Evolutionary conservation across 2,797 vertebrate species (phyloP).

Genomic region (Peromyscus melanophrys): DNA sequence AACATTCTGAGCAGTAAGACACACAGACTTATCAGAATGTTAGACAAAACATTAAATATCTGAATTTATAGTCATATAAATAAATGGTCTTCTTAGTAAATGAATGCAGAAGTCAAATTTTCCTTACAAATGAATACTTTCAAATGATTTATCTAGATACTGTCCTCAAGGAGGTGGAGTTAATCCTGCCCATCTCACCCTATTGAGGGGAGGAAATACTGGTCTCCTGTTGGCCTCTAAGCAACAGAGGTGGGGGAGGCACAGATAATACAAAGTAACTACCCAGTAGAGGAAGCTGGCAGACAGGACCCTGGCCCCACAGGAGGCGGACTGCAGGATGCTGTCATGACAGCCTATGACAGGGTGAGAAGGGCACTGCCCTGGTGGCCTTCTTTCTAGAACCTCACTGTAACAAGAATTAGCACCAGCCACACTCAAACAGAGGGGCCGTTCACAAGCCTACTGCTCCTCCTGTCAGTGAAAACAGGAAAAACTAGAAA

Average conservation of each 20-base stretch:
- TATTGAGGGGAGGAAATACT: neutral
- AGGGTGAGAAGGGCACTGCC: neutral
- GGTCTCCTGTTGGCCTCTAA: neutral
- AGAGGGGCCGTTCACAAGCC: neutral
- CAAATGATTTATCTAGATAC: neutral
- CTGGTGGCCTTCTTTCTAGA: neutral
- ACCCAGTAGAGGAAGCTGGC: neutral
- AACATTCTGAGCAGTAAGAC: neutral
- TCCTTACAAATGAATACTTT: constrained; percentile 54
- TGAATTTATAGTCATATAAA: neutral
- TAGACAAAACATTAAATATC: constrained; percentile 10
- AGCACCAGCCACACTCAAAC: neutral
- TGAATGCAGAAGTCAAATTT: neutral
- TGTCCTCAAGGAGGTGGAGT: neutral
- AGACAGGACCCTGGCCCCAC: neutral
- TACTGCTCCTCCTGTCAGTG: neutral
- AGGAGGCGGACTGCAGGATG: neutral
- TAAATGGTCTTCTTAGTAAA: neutral
- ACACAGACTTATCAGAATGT: neutral
- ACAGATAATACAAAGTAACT: neutral
- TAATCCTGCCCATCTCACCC: neutral
- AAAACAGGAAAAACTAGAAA: neutral
- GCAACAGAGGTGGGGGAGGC: neutral
- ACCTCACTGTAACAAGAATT: neutral
- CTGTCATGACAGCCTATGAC: neutral